Percentiles rank a stretch among this genome's conserved stretches.
Conservation (phyloP, 2,888 invertebrate species). For the Dicycla oo region DNA sequence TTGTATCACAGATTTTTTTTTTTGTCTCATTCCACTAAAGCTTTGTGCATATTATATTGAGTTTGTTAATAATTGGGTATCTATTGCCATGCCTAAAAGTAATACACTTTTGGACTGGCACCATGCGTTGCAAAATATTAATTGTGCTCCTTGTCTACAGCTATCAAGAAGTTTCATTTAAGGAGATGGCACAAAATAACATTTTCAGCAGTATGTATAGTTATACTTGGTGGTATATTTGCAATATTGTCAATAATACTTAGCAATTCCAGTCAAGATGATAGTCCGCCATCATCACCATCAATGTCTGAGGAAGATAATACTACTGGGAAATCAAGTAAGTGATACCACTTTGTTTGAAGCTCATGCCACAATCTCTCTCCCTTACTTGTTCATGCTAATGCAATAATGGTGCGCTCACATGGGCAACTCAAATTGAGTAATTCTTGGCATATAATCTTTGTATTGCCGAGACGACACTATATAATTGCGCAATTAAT, state of each 20-base stretch:
- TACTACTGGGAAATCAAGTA: slow-evolving; percentile 64
- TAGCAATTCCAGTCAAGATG: slow-evolving; percentile 66
- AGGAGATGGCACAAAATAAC: slow-evolving; percentile 80
- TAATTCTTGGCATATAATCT: neutral
- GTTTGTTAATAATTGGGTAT: neutral
- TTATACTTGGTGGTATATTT: slow-evolving; percentile 77
- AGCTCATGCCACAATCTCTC: neutral
- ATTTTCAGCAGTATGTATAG: slow-evolving; percentile 75
- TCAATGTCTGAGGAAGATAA: slow-evolving; percentile 60
- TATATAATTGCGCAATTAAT: neutral
- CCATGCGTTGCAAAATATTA: slow-evolving; percentile 14
- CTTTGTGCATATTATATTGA: neutral
- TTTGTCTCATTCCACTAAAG: neutral
- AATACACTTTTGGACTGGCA: neutral
- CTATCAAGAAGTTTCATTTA: slow-evolving; percentile 69
- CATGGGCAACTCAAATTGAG: slow-evolving; percentile 13
- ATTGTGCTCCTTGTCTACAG: slow-evolving; percentile 65
- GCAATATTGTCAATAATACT: slow-evolving; percentile 75
- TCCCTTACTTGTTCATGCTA: slow-evolving; percentile 14
- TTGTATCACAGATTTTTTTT: neutral
- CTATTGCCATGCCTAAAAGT: neutral
- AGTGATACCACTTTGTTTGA: slow-evolving; percentile 30
- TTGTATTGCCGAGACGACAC: neutral
- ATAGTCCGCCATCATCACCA: slow-evolving; percentile 42
- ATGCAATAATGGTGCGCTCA: slow-evolving; percentile 10